A percentile compares a stretch with the other conserved stretches of the same genome.
These are phyloP conservation scores for Rallus crepitans DNA, from an alignment of 2,797 vertebrate species.

Conservation along the genomic window DNA sequence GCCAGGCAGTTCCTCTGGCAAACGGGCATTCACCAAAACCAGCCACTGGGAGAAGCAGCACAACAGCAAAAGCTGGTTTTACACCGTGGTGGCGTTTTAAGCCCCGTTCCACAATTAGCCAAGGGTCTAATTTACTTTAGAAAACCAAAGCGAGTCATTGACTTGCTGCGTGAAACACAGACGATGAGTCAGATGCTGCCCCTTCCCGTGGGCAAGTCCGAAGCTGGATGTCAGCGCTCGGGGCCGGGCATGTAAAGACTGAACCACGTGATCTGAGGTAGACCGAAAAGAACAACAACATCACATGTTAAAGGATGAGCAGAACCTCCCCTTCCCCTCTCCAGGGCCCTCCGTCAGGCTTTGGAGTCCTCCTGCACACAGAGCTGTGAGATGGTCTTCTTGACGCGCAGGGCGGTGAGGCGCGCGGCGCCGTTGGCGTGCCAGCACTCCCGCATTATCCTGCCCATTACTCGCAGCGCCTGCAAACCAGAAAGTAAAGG, in stretches of 20 bases:
- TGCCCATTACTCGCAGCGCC: conserved; percentile 93
- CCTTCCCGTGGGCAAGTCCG: not conserved
- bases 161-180: not conserved
- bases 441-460: conserved; percentile 98
- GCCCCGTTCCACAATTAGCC: not conserved
- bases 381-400: conserved; percentile 95
- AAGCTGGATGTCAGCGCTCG: conserved; percentile 73
- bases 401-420: conserved; percentile 93
- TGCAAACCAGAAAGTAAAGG: conserved; percentile 25
- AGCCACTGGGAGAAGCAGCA: not conserved
- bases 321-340: not conserved
- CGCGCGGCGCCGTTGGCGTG: conserved; percentile 89
- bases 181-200: not conserved
- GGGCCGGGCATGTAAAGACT: conserved; percentile 79
- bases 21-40: not conserved
- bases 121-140: not conserved
- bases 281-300: conserved; percentile 70
- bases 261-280: conserved; percentile 85
- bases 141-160: conserved; percentile 21
- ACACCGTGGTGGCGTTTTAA: not conserved
- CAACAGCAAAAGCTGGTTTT: not conserved
- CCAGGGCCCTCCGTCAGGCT: conserved; percentile 69
- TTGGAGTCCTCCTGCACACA: conserved; percentile 86
- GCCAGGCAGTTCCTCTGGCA: not conserved
- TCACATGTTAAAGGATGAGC: not conserved